A percentile compares a stretch with the other conserved stretches of the same genome.
Evolutionary conservation across 2,888 invertebrate species (phyloP).

Genomic region (Drosophila subquinaria): DNA sequence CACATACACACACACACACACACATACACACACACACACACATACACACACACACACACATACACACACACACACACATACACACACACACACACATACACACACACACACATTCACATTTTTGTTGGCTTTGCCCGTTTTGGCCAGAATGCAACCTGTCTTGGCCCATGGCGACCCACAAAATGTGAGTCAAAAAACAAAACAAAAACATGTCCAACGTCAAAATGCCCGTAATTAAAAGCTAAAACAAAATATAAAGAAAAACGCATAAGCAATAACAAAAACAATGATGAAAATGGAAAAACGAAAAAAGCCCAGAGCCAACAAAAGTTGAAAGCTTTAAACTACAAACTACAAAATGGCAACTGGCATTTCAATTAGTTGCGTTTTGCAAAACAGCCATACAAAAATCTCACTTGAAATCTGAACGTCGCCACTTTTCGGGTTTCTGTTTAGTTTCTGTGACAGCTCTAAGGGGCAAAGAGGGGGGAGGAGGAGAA

Average conservation of each 20-base stretch:
- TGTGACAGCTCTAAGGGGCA: background rate
- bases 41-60: constrained; percentile 1
- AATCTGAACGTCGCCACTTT: constrained; percentile 36
- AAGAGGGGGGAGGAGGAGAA: background rate
- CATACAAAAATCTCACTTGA: constrained; percentile 62
- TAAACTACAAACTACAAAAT: constrained; percentile 34
- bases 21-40: background rate
- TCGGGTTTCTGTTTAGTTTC: constrained; percentile 61
- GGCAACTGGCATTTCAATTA: constrained; percentile 79
- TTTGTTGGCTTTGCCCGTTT: constrained; percentile 49
- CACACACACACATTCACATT: no score
- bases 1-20: background rate
- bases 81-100: background rate
- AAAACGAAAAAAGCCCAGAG: constrained; percentile 4
- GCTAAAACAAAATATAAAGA: constrained; percentile 21
- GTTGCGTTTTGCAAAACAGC: constrained; percentile 53
- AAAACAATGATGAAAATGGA: constrained; percentile 19
- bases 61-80: background rate
- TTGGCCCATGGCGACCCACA: constrained; percentile 77
- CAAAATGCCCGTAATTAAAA: constrained; percentile 74
- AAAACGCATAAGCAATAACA: constrained; percentile 8
- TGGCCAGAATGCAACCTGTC: constrained; percentile 75
- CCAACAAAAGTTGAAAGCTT: constrained; percentile 3
- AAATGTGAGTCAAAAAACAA: constrained; percentile 37
- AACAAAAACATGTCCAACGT: constrained; percentile 56